These are phyloP conservation scores for Brenthis daphne DNA, from an alignment of 2,888 invertebrate genomes.

Conservation along the genomic window DNA sequence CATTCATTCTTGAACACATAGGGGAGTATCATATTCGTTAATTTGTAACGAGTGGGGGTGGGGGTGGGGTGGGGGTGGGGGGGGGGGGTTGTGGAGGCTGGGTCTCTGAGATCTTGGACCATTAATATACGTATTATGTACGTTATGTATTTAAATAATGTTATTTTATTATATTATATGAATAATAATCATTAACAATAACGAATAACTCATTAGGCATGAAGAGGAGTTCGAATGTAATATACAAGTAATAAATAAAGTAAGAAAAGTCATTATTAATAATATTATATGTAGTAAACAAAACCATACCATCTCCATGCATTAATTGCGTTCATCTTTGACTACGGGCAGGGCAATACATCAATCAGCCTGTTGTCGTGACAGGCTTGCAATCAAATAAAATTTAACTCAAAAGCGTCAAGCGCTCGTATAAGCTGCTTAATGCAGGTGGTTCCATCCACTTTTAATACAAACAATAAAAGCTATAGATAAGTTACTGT, in stretches of 20 bases:
- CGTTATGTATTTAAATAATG: no score
- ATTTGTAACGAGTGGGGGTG: no score
- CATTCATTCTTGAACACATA: no score
- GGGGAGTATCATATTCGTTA: no score
- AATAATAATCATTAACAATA: no score
- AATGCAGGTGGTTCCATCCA: conserved; percentile 45
- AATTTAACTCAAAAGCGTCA: conserved; percentile 73
- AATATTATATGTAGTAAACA: conserved; percentile 17
- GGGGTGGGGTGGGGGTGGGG: no score
- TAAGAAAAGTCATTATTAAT: not conserved
- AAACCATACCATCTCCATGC: conserved; percentile 26
- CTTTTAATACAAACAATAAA: conserved; percentile 39
- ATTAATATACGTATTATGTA: no score
- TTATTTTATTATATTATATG: no score
- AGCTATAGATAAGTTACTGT: conserved; percentile 8
- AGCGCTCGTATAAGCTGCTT: conserved; percentile 52
- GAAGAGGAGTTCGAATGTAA: not conserved
- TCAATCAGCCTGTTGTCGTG: conserved; percentile 70
- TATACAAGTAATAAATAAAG: not conserved
- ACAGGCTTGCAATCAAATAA: conserved; percentile 75
- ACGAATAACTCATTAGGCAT: no score
- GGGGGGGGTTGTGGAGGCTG: no score
- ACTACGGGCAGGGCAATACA: conserved; percentile 60
- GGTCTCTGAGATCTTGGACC: no score
- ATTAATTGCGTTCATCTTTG: conserved; percentile 45